A percentile compares a stretch with the other conserved stretches of the same genome.
phyloP scores from a whole-genome alignment of 2,113 vertebrate species.

The Clinocottus analis region DNA sequence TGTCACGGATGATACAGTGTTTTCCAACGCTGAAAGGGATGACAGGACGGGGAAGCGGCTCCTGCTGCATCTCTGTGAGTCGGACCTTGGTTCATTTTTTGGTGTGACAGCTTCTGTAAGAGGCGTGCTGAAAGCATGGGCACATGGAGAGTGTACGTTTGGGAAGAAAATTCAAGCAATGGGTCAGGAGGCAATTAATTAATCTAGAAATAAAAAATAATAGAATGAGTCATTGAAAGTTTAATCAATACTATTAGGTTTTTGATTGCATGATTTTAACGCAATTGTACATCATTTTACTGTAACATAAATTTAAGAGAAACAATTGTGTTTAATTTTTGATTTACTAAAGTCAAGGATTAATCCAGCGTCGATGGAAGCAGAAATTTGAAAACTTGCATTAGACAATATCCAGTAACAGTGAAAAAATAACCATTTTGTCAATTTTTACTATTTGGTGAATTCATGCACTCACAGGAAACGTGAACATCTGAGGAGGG shows the following conservation, averaged over 20 bases:
- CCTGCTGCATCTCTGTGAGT: not conserved
- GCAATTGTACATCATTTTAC: not conserved
- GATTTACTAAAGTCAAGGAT: not conserved
- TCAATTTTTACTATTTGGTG: not conserved
- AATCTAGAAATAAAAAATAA: not conserved
- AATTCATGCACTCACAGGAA: not conserved
- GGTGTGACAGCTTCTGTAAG: not conserved
- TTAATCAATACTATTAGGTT: not conserved
- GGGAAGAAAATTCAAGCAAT: not conserved
- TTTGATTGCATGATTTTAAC: not conserved
- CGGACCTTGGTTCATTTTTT: not conserved
- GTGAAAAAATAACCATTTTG: not conserved
- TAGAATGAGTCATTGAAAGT: not conserved
- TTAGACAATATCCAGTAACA: not conserved
- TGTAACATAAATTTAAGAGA: not conserved
- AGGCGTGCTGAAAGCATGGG: not conserved
- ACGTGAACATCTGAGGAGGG: not conserved
- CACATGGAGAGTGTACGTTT: not conserved
- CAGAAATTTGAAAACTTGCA: not conserved
- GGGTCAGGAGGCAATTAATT: not conserved
- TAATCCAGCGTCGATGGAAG: not conserved
- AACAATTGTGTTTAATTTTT: not conserved
- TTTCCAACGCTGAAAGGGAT: not conserved
- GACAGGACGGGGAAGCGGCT: not conserved
- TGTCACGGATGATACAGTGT: not conserved